These are phyloP conservation scores for Phortica magna DNA, from an alignment of 2,888 invertebrate genomes.

Conservation along the genomic window DNA sequence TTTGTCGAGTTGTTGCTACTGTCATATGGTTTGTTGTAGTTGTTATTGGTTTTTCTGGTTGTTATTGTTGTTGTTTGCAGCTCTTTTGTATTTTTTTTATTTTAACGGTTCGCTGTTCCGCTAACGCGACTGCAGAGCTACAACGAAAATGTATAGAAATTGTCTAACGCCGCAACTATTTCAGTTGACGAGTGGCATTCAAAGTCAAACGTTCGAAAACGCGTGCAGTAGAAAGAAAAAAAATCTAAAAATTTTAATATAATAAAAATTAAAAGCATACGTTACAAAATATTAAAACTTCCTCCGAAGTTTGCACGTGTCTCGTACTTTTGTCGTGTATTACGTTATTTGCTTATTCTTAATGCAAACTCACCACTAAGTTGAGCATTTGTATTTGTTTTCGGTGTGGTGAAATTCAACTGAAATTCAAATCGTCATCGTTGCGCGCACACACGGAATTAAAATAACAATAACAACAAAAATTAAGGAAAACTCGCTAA, in stretches of 20 bases:
- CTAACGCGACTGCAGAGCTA: not conserved
- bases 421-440: not conserved
- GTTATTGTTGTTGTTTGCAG: not conserved
- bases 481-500: not conserved
- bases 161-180: conserved; percentile 20
- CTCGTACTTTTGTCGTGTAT: not conserved
- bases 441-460: too few relatives aligned
- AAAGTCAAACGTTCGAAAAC: conserved; percentile 47
- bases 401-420: not conserved
- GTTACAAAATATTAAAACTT: too few relatives aligned
- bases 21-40: not conserved
- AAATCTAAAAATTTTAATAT: not conserved
- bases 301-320: not conserved
- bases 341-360: not conserved
- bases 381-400: not conserved
- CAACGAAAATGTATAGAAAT: not conserved
- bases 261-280: not conserved
- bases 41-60: not conserved
- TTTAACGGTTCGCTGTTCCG: not conserved
- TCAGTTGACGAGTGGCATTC: conserved; percentile 63
- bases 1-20: not conserved
- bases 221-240: conserved; percentile 6
- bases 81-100: not conserved
- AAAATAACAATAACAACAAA: not conserved
- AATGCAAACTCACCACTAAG: not conserved